phyloP scores from a whole-genome alignment of 2,797 vertebrate species.

The Kryptopterus vitreolus region DNA sequence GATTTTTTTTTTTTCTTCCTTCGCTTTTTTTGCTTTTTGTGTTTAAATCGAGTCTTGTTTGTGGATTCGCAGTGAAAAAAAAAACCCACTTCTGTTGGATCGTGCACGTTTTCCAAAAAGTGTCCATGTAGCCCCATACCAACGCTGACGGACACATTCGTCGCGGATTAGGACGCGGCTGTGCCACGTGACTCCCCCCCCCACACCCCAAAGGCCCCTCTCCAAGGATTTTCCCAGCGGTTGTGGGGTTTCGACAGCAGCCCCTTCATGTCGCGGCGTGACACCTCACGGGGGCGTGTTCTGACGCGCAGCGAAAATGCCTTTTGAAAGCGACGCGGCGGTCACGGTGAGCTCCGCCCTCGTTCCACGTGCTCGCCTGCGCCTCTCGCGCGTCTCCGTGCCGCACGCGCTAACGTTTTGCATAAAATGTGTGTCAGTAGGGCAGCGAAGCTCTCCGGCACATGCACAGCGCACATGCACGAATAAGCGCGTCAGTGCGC shows the following conservation, averaged over 20 bases:
- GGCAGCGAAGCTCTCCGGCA: conserved; percentile 72
- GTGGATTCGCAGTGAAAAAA: too few relatives aligned
- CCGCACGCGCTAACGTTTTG: conserved; percentile 68
- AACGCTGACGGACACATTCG: background rate
- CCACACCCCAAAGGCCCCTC: background rate
- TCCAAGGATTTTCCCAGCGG: conserved; percentile 16
- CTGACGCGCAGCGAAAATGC: conserved; percentile 19
- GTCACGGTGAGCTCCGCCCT: conserved; percentile 80
- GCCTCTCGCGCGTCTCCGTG: conserved; percentile 57
- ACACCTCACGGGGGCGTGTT: conserved; percentile 25
- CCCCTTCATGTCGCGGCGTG: conserved; percentile 24
- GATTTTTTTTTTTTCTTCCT: background rate
- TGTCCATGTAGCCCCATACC: background rate
- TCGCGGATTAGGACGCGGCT: background rate
- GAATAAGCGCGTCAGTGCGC: conserved; percentile 70
- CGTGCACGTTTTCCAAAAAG: background rate
- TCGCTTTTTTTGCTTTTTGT: background rate
- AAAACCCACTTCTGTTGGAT: too few relatives aligned
- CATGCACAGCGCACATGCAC: conserved; percentile 78
- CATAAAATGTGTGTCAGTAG: conserved; percentile 88
- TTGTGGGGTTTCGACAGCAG: conserved; percentile 4
- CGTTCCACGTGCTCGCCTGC: conserved; percentile 71
- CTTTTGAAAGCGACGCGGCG: conserved; percentile 49
- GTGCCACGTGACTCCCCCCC: background rate
- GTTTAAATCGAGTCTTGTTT: background rate